These are phyloP conservation scores for Drosophila yooni DNA, from an alignment of 2,888 invertebrate species.

Conservation along the genomic window DNA sequence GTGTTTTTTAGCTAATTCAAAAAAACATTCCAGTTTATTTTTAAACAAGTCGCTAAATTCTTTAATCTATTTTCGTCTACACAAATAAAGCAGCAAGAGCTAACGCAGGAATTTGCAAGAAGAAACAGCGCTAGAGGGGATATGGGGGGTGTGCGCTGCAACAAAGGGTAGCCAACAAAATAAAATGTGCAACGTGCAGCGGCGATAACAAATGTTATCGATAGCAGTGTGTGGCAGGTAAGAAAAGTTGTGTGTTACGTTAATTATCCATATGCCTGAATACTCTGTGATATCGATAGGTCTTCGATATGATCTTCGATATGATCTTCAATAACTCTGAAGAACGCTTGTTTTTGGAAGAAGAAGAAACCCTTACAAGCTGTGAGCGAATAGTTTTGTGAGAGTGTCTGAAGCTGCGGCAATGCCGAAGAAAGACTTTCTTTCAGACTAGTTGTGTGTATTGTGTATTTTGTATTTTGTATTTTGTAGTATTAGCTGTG, in stretches of 20 bases:
- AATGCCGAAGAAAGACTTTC: neutral
- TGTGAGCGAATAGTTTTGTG: neutral
- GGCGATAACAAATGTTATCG: slow-evolving; percentile 69
- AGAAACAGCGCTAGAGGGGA: neutral
- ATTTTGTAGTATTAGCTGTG: slow-evolving; percentile 23
- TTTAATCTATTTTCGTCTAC: slow-evolving; percentile 69
- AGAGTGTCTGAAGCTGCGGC: slow-evolving; percentile 4
- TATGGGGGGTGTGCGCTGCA: slow-evolving; percentile 8
- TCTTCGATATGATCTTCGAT: no score
- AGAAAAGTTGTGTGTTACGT: slow-evolving; percentile 1
- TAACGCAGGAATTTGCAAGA: slow-evolving; percentile 54
- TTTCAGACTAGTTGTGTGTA: neutral
- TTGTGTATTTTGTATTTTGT: neutral
- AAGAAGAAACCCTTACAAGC: neutral
- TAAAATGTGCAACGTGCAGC: slow-evolving; percentile 40
- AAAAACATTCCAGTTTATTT: slow-evolving; percentile 80
- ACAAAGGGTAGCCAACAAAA: slow-evolving; percentile 39
- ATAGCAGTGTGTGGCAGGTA: slow-evolving; percentile 63
- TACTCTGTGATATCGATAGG: neutral
- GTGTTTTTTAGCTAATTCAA: slow-evolving; percentile 71
- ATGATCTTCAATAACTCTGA: neutral
- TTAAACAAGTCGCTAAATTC: slow-evolving; percentile 78
- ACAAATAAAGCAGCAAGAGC: slow-evolving; percentile 32
- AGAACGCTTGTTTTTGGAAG: neutral
- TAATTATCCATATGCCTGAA: neutral